phyloP scores from a whole-genome alignment of 2,797 vertebrate genomes.

The Pempheris klunzingeri region DNA sequence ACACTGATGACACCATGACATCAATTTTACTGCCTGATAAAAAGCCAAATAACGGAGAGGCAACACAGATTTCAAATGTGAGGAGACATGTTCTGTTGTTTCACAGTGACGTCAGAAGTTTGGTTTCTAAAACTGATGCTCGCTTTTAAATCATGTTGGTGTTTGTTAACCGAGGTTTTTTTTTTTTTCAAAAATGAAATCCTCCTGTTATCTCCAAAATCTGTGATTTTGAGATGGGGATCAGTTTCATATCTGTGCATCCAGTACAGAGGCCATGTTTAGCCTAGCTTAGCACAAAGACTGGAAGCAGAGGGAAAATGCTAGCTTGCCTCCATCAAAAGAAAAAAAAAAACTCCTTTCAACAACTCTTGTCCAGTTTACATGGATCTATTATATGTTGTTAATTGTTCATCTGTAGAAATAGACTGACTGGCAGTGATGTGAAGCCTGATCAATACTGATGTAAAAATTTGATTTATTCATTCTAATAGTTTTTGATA shows the following conservation, averaged over 20 bases:
- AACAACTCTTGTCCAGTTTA: neutral
- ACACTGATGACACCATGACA: neutral
- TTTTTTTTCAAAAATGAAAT: no score
- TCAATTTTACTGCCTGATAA: neutral
- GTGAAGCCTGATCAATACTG: neutral
- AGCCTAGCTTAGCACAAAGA: constrained; percentile 30
- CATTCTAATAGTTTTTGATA: no score
- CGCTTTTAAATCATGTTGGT: neutral
- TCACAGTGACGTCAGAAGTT: neutral
- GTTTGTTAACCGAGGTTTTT: neutral
- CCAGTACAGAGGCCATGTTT: neutral
- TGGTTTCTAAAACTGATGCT: neutral
- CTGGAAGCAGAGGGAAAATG: constrained; percentile 24
- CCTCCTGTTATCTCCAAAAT: neutral
- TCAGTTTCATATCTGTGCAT: neutral
- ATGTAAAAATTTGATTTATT: neutral
- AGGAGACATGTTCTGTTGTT: neutral
- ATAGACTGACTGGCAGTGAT: neutral
- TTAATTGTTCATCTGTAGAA: neutral
- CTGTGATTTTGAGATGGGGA: neutral
- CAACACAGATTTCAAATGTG: neutral
- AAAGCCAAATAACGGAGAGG: no score
- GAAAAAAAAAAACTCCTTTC: neutral
- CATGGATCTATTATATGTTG: no score
- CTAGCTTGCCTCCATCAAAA: neutral